Evolutionary conservation across 2,888 invertebrate genomes (phyloP), one percentile per base, ranked within the genome.

Genomic region (Leptinotarsa juncta): DNA sequence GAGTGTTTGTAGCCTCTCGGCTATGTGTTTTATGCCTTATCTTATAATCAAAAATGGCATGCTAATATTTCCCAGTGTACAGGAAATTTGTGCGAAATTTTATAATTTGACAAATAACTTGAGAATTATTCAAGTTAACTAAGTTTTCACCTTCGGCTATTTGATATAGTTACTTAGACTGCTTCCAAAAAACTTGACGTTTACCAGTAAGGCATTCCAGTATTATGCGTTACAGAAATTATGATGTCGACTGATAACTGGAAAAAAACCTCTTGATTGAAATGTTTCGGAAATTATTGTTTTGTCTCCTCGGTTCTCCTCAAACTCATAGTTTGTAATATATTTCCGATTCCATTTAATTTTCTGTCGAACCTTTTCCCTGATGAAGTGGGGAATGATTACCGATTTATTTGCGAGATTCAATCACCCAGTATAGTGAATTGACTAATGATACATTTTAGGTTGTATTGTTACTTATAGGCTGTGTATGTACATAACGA

Each of bases 401-500:
- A 53, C 42, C 12, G 62, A 62, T 62, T 32, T n/a, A 12, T 62
- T 71, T 65, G 72, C 72, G 71, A 68, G 72, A 77, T 67, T 73
- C 75, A n/a, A 73, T 68, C 72, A 60, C 67, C 49, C 60, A 18
- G 42, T 42, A 32, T 62, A 69, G 69, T 69, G 65, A 71, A 76
- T 72, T 66, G 60, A 65, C 65, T 65, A 72, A 77, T 74, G 70
- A 74, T 69, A 77, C 71, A 70, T 74, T 77, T 75, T 78, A 71
- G 78, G 79, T 78, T 81, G 78, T 82, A 85, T 83, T 84, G 84
- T 86, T 84, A 86, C 84, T 84, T 86, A 86, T 87, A 86, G 87
- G 87, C 87, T 87, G 87, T 87, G 87, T 87, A 85, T 87, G 87
- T 87, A 87, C 79, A 87, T 87, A 87, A 80, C 78, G 75, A 77